A percentile compares a stretch with the other conserved stretches of the same genome.
Evolutionary conservation across 1,140 invertebrate genomes (phyloP).

Genomic region (Belonocnema kinseyi): DNA sequence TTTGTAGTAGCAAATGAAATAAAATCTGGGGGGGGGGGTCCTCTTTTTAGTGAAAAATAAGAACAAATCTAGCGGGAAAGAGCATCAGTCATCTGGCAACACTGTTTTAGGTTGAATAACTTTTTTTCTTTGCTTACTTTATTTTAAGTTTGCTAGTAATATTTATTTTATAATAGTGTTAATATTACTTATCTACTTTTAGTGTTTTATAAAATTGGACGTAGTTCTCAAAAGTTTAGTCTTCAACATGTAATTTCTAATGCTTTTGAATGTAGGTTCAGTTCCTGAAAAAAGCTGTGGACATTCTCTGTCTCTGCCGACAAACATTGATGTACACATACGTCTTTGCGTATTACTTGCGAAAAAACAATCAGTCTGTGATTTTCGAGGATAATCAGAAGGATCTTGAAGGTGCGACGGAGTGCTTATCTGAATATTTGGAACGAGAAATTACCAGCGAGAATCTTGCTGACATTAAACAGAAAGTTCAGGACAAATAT

Average conservation of each 20-base stretch:
- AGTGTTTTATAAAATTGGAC: not conserved
- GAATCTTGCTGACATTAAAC: slow-evolving; percentile 98
- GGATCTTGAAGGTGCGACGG: slow-evolving; percentile 97
- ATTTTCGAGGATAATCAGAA: slow-evolving; percentile 99
- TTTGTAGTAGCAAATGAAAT: too few species aligned
- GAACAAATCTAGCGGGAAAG: too few species aligned
- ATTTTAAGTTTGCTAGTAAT: slow-evolving; percentile 27
- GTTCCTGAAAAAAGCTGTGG: slow-evolving; percentile 97
- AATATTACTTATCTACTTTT: not conserved
- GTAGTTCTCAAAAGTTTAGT: too few species aligned
- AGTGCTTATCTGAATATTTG: slow-evolving; percentile 97
- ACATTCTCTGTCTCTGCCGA: slow-evolving; percentile 97
- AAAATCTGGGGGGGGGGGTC: too few species aligned
- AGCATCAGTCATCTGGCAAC: too few species aligned
- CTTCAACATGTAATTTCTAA: not conserved
- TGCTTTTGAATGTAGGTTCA: slow-evolving; percentile 83
- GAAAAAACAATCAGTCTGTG: slow-evolving; percentile 98
- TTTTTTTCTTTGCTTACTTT: not conserved
- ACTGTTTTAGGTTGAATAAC: too few species aligned
- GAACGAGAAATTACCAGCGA: slow-evolving; percentile 98
- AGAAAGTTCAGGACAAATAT: slow-evolving; percentile 99
- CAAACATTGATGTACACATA: slow-evolving; percentile 99
- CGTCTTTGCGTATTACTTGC: slow-evolving; percentile 98
- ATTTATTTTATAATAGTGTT: not conserved
- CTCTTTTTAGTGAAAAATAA: too few species aligned